Evolutionary conservation across 2,113 vertebrate genomes (phyloP).

Genomic region (Echinops telfairi): DNA sequence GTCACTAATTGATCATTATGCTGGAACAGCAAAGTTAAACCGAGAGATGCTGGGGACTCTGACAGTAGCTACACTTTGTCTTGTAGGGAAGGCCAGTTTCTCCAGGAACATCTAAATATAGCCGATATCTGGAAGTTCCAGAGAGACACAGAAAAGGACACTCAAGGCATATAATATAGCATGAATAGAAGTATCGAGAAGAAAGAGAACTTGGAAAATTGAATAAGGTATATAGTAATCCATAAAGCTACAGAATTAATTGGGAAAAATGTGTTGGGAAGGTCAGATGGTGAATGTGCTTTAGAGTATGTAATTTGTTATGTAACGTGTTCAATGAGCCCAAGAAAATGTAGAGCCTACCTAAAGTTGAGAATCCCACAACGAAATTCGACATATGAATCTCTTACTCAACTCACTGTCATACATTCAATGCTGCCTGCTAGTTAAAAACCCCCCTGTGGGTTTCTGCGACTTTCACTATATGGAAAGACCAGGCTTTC

Average conservation of each 20-base stretch:
- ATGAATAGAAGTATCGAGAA: background rate
- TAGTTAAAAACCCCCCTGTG: too few species aligned
- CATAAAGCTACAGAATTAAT: background rate
- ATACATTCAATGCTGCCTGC: too few species aligned
- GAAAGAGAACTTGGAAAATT: too few species aligned
- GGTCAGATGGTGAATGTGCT: background rate
- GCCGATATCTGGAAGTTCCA: background rate
- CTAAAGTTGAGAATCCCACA: background rate
- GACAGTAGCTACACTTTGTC: background rate
- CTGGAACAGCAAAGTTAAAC: background rate
- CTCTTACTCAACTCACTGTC: background rate
- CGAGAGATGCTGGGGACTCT: background rate
- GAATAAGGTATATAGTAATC: background rate
- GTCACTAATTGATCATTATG: background rate
- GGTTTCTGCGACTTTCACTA: too few species aligned
- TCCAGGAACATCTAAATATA: background rate
- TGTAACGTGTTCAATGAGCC: background rate
- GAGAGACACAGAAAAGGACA: background rate
- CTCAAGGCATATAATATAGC: background rate
- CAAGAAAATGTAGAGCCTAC: background rate
- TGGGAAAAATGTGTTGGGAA: background rate
- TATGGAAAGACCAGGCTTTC: too few species aligned
- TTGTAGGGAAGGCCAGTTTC: rapidly evolving
- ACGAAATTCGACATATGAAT: background rate
- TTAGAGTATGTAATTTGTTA: background rate